A percentile compares a stretch with the other conserved stretches of the same genome.
Evolutionary conservation across 1,140 invertebrate genomes (phyloP).

Genomic region (Papilio glaucus): DNA sequence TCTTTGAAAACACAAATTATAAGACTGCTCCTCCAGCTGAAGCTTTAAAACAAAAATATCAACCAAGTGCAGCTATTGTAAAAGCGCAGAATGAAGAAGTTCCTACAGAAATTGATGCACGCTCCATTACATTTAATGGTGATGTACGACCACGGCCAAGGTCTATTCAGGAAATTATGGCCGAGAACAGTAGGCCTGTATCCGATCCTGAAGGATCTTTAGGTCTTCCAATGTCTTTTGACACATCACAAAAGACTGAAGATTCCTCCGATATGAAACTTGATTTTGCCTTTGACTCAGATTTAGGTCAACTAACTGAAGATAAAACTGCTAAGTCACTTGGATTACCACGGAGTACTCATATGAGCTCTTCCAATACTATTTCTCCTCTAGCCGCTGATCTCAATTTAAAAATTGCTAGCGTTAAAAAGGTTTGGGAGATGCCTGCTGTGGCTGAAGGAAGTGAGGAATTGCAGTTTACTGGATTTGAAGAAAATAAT

Average conservation of each 20-base stretch:
- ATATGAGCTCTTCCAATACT: slow-evolving; percentile 82
- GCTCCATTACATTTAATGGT: slow-evolving; percentile 71
- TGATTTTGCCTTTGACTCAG: slow-evolving; percentile 94
- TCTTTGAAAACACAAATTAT: slow-evolving; percentile 96
- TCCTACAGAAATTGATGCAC: slow-evolving; percentile 69
- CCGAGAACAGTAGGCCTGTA: slow-evolving; percentile 66
- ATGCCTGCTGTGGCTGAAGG: slow-evolving; percentile 86
- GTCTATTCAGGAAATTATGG: slow-evolving; percentile 79
- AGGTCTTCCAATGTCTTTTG: slow-evolving; percentile 76
- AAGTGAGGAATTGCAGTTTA: slow-evolving; percentile 78
- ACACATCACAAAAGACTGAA: slow-evolving; percentile 85
- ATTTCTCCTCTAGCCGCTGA: slow-evolving; percentile 87
- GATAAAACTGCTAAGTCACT: slow-evolving; percentile 87
- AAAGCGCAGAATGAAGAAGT: slow-evolving; percentile 72
- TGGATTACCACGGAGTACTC: slow-evolving; percentile 86
- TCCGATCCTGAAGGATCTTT: slow-evolving; percentile 64
- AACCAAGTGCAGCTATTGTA: slow-evolving; percentile 76
- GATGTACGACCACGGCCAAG: slow-evolving; percentile 71
- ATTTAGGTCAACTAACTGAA: slow-evolving; percentile 90
- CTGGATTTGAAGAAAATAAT: slow-evolving; percentile 72
- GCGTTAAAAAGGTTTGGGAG: slow-evolving; percentile 96
- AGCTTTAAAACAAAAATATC: slow-evolving; percentile 86
- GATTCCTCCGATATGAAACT: slow-evolving; percentile 95
- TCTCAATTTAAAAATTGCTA: slow-evolving; percentile 96
- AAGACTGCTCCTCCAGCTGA: slow-evolving; percentile 85